phyloP scores from a whole-genome alignment of 2,113 vertebrate genomes.

The Aplodontia rufa region DNA sequence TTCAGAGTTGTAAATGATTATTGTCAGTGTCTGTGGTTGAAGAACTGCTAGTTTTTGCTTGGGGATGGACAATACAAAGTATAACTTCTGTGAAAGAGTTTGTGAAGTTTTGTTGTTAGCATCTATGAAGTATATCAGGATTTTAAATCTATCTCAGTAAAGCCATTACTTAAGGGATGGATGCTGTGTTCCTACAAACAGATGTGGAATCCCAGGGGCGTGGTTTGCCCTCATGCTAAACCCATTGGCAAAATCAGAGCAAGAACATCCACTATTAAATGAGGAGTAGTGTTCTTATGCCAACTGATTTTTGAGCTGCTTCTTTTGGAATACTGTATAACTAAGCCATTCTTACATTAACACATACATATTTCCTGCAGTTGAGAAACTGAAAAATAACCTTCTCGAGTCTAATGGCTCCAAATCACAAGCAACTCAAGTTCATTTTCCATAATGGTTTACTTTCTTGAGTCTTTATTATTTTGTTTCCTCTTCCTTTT shows the following conservation, averaged over 20 bases:
- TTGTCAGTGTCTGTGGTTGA: background rate
- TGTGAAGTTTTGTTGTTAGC: background rate
- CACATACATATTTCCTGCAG: background rate
- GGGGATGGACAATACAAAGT: background rate
- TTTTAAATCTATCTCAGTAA: background rate
- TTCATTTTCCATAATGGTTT: background rate
- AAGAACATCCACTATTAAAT: background rate
- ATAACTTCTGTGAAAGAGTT: background rate
- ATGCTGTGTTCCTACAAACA: background rate
- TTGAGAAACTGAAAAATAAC: background rate
- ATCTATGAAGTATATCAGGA: background rate
- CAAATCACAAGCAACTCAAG: background rate
- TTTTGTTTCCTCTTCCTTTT: background rate
- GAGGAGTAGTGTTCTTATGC: background rate
- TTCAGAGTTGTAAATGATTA: background rate
- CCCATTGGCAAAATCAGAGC: background rate
- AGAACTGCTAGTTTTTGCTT: background rate
- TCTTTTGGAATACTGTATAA: background rate
- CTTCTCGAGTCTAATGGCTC: background rate
- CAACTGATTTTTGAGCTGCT: background rate
- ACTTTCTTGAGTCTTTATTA: background rate
- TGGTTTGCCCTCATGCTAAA: background rate
- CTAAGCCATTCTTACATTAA: background rate
- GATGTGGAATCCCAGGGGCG: background rate
- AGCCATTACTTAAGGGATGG: accelerated